phyloP scores from a whole-genome alignment of 2,888 invertebrate species.

The Autographa gamma region DNA sequence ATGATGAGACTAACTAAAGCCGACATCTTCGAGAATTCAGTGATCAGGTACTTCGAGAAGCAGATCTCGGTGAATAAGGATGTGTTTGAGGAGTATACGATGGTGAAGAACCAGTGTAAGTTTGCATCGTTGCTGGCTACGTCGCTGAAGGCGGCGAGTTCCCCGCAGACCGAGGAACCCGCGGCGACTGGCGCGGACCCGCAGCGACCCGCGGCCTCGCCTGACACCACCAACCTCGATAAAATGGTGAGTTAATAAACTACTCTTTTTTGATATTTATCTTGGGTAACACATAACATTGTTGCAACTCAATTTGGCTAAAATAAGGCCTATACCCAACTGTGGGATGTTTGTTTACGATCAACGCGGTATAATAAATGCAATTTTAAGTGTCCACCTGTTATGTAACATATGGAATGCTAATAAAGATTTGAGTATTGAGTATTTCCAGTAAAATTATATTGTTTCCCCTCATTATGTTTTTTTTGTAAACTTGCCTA shows the following conservation, averaged over 20 bases:
- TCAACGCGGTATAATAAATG: no score
- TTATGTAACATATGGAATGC: no score
- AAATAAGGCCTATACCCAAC: no score
- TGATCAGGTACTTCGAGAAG: constrained; percentile 69
- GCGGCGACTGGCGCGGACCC: constrained; percentile 17
- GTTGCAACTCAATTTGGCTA: no score
- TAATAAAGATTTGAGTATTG: no score
- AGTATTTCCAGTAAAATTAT: no score
- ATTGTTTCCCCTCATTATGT: no score
- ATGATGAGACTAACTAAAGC: constrained; percentile 71
- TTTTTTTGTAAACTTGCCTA: no score
- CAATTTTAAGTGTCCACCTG: no score
- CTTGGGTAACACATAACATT: no score
- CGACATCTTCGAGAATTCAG: constrained; percentile 65
- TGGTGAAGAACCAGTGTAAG: constrained; percentile 36
- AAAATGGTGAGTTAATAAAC: constrained; percentile 77
- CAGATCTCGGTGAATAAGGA: constrained; percentile 59
- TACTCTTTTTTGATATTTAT: no score
- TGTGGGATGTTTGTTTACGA: no score
- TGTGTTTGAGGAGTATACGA: constrained; percentile 60
- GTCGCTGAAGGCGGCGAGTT: constrained; percentile 9
- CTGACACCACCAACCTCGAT: constrained; percentile 77
- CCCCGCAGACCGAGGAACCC: neutral
- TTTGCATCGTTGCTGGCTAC: constrained; percentile 26
- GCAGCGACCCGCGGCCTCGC: constrained; percentile 62